phyloP scores from a whole-genome alignment of 1,140 invertebrate genomes.

The Riptortus pedestris region DNA sequence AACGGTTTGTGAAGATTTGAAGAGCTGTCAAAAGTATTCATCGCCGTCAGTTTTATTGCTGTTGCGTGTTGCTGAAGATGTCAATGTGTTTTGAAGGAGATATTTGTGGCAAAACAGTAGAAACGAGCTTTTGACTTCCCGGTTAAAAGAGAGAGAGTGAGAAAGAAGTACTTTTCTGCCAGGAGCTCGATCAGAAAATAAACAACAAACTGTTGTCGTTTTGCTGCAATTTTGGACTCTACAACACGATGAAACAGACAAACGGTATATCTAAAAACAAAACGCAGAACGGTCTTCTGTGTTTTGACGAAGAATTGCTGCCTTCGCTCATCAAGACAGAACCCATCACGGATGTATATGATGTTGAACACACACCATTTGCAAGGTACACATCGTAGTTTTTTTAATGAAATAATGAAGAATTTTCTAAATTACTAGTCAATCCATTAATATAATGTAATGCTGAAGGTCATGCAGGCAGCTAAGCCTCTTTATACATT shows the following conservation, averaged over 20 bases:
- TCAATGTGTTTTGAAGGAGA: neutral
- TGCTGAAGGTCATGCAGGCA: no score
- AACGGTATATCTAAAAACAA: conserved; percentile 26
- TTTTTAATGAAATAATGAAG: no score
- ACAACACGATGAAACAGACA: conserved; percentile 20
- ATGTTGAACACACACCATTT: conserved; percentile 33
- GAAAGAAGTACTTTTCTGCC: neutral
- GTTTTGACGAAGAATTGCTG: conserved; percentile 27
- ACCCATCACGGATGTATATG: conserved; percentile 31
- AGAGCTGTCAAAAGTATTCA: neutral
- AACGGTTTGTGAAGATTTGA: neutral
- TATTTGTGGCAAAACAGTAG: neutral
- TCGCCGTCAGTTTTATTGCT: neutral
- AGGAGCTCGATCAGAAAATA: neutral
- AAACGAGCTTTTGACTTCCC: neutral
- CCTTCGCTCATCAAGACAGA: conserved; percentile 30
- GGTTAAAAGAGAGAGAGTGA: neutral
- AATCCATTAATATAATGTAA: no score
- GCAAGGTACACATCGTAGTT: no score
- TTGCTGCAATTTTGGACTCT: neutral
- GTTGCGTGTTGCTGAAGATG: neutral
- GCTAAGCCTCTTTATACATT: no score
- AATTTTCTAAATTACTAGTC: no score
- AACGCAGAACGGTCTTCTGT: conserved; percentile 29
- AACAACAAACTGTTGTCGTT: neutral